A percentile compares a stretch with the other conserved stretches of the same genome.
Conservation (phyloP, 1,140 invertebrate species). For the Rhizoglyphus robini region DNA sequence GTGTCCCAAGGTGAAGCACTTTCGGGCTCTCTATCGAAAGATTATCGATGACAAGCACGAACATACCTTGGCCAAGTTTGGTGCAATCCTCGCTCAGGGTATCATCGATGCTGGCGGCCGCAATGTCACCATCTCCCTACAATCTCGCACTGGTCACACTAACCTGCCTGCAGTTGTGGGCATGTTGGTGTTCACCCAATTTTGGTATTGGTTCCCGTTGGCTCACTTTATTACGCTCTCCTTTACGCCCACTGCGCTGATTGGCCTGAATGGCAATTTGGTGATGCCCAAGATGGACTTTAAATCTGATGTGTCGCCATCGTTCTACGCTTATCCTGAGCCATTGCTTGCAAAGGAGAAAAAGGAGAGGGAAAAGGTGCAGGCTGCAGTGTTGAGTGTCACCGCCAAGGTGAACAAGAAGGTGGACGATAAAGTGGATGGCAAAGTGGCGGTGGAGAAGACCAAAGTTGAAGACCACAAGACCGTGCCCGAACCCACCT, state of each 20-base stretch:
- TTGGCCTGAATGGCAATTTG: slow-evolving; percentile 83
- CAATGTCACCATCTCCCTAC: slow-evolving; percentile 87
- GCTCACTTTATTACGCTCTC: slow-evolving; percentile 87
- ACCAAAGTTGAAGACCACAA: slow-evolving; percentile 43
- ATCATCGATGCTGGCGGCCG: slow-evolving; percentile 81
- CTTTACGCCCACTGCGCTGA: slow-evolving; percentile 89
- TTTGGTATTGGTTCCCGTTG: slow-evolving; percentile 99
- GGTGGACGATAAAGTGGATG: slow-evolving; percentile 43
- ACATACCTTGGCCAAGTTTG: slow-evolving; percentile 98
- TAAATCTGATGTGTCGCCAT: slow-evolving; percentile 82
- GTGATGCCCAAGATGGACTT: slow-evolving; percentile 95
- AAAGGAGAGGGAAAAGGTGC: slow-evolving; percentile 74
- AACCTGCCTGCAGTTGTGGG: slow-evolving; percentile 95
- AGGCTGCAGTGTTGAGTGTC: slow-evolving; percentile 91
- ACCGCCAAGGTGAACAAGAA: slow-evolving; percentile 66
- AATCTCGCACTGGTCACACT: slow-evolving; percentile 91
- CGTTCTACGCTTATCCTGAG: slow-evolving; percentile 88
- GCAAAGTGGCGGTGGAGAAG: slow-evolving; percentile 37
- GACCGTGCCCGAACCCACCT: slow-evolving; percentile 58
- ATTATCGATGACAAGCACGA: slow-evolving; percentile 99
- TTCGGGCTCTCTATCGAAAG: slow-evolving; percentile 78
- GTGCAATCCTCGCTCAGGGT: slow-evolving; percentile 93
- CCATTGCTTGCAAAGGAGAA: slow-evolving; percentile 94
- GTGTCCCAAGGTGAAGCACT: slow-evolving; percentile 88
- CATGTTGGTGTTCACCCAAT: slow-evolving; percentile 94